phyloP scores from a whole-genome alignment of 2,797 vertebrate genomes.

The Paratrypauchen microcephalus region DNA sequence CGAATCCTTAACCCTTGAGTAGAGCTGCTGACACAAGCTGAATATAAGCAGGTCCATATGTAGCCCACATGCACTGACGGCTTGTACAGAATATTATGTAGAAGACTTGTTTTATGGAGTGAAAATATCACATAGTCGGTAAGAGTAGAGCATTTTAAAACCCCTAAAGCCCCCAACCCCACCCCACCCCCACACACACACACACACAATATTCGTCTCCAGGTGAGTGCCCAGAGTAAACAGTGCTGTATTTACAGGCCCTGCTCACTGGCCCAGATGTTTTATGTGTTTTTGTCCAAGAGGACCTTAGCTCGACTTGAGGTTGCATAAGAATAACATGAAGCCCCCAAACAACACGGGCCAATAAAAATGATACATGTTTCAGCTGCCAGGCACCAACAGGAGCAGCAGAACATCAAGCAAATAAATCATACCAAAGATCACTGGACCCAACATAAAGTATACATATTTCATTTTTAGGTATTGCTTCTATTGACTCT shows the following conservation, averaged over 20 bases:
- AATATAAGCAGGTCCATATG: neutral
- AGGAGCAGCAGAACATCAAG: conserved; percentile 7
- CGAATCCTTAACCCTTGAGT: neutral
- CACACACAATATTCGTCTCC: neutral
- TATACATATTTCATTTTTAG: neutral
- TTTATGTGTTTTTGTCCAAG: conserved; percentile 1
- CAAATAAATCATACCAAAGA: conserved; percentile 4
- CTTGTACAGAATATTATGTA: neutral
- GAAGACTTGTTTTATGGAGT: conserved; percentile 8
- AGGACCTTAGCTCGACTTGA: neutral
- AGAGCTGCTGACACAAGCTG: neutral
- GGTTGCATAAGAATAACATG: conserved; percentile 8
- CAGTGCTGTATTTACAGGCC: conserved; percentile 7
- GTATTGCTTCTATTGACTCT: neutral
- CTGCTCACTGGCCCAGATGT: conserved; percentile 1
- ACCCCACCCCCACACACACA: too few relatives aligned
- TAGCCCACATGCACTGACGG: neutral
- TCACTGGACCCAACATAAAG: neutral
- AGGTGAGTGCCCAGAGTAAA: conserved; percentile 12
- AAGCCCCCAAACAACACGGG: neutral
- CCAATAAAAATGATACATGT: conserved; percentile 11
- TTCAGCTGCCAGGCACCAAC: conserved; percentile 4
- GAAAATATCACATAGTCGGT: neutral
- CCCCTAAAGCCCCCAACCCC: neutral
- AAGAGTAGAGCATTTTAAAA: conserved; percentile 10